A percentile compares a stretch with the other conserved stretches of the same genome.
phyloP scores from a whole-genome alignment of 2,797 vertebrate genomes.

The Apogon talboti region DNA sequence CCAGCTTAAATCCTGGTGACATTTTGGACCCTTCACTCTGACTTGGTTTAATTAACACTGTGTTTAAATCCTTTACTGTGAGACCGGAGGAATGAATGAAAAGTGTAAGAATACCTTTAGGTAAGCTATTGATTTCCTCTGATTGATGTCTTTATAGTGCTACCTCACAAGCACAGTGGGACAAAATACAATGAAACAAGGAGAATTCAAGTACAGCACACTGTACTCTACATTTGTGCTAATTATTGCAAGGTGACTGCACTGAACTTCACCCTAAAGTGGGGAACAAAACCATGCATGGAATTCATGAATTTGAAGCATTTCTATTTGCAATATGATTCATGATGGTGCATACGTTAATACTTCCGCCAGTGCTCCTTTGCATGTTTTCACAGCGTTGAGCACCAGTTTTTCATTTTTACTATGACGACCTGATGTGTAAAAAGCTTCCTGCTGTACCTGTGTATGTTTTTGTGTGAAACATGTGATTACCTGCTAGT shows the following conservation, averaged over 20 bases:
- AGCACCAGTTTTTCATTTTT: too few species aligned
- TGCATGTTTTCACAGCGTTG: not conserved
- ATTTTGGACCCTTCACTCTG: constrained; percentile 30
- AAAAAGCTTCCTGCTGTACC: not conserved
- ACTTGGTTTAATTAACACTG: constrained; percentile 41
- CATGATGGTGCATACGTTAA: not conserved
- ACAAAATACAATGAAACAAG: not conserved
- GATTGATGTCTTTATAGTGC: not conserved
- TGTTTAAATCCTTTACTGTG: constrained; percentile 10
- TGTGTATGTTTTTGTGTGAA: not conserved
- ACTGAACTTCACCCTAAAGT: not conserved
- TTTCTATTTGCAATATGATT: not conserved
- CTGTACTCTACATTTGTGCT: not conserved
- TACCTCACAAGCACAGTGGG: not conserved
- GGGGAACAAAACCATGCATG: not conserved
- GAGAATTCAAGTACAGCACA: not conserved
- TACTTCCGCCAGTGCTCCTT: not conserved
- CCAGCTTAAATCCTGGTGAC: constrained; percentile 31
- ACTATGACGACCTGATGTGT: not conserved
- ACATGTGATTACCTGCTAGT: constrained; percentile 81
- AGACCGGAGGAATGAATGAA: not conserved
- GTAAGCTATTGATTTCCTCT: not conserved
- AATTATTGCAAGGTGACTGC: not conserved
- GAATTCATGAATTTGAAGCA: not conserved
- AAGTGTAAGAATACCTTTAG: not conserved